A percentile compares a stretch with the other conserved stretches of the same genome.
Conservation (phyloP, 92 coral and sea anemone species). For the Porites cylindrica region DNA sequence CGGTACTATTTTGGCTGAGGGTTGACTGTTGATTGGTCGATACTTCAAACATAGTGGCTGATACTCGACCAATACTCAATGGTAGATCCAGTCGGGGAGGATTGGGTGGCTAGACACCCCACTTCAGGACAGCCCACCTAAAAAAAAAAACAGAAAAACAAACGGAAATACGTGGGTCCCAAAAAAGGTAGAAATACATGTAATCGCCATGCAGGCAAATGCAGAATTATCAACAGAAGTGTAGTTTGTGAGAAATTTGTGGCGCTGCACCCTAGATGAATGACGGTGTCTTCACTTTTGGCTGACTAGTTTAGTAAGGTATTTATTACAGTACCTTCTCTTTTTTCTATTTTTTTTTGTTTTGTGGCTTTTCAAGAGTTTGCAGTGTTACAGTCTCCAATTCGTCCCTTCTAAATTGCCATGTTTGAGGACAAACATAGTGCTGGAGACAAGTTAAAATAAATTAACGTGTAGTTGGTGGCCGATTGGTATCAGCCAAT, state of each 20-base stretch:
- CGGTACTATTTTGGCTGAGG: too few relatives aligned
- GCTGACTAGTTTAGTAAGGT: background rate
- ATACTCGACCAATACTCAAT: background rate
- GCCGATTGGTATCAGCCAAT: constrained; percentile 17
- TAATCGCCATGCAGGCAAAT: background rate
- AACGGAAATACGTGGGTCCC: constrained; percentile 16
- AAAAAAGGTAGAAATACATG: constrained; percentile 21
- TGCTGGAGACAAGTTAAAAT: background rate
- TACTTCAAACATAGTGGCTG: too few relatives aligned
- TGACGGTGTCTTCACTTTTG: too few relatives aligned
- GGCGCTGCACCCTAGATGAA: too few relatives aligned
- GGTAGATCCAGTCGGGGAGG: constrained; percentile 21
- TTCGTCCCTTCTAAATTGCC: constrained; percentile 1
- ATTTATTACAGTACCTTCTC: background rate
- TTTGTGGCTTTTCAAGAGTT: too few relatives aligned
- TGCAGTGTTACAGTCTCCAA: background rate
- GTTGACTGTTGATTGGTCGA: too few relatives aligned
- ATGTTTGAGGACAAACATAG: too few relatives aligned
- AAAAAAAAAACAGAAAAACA: background rate
- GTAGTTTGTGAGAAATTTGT: too few relatives aligned
- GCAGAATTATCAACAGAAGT: too few relatives aligned
- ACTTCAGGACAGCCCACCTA: background rate
- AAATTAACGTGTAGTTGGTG: constrained; percentile 14
- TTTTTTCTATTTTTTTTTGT: background rate
- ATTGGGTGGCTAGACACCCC: constrained; percentile 9